Evolutionary conservation across 1,140 invertebrate species (phyloP).

Genomic region (Aphis craccivora): DNA sequence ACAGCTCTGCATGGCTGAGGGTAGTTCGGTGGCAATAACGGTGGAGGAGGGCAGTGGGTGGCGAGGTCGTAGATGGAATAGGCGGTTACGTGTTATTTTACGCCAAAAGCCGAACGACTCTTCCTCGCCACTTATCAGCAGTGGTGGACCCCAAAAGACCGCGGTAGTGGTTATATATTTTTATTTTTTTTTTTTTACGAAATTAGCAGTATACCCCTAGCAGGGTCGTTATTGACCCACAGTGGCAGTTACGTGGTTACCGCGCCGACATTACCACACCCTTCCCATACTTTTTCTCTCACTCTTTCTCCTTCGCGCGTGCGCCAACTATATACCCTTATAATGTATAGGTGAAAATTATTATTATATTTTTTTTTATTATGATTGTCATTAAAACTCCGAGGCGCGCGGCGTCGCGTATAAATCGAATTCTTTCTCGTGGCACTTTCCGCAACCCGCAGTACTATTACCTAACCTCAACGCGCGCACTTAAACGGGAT

Average conservation of each 20-base stretch:
- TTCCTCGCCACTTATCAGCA: background rate
- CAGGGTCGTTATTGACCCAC: constrained; percentile 15
- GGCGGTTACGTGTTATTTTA: constrained; percentile 25
- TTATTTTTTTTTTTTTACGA: background rate
- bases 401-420: background rate
- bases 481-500: background rate
- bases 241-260: background rate
- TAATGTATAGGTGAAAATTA: constrained; percentile 24
- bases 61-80: background rate
- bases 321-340: background rate
- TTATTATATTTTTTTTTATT: constrained; percentile 15
- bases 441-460: background rate
- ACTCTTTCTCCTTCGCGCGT: background rate
- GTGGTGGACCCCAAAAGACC: background rate
- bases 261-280: background rate
- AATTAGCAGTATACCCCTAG: background rate
- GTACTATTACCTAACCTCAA: background rate
- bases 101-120: background rate
- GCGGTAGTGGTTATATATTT: background rate
- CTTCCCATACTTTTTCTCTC: background rate
- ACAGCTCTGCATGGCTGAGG: background rate
- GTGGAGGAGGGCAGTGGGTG: background rate
- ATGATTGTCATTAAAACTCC: constrained; percentile 29
- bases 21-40: background rate
- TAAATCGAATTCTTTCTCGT: constrained; percentile 22